Evolutionary conservation across 2,113 vertebrate species (phyloP).

Genomic region (Argyrosomus japonicus): DNA sequence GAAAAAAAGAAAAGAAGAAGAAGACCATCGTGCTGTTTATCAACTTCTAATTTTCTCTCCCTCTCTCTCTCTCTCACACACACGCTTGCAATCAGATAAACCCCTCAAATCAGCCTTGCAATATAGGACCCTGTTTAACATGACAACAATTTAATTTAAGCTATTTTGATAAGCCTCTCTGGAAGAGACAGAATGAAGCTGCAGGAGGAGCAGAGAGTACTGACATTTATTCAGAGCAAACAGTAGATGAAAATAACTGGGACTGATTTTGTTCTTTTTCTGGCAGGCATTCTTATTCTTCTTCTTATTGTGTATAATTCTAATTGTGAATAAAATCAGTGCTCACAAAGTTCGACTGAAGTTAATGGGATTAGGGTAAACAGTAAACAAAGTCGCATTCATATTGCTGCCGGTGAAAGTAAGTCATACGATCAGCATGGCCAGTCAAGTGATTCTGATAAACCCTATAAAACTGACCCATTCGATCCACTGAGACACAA

Average conservation of each 20-base stretch:
- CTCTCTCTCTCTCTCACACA: background rate
- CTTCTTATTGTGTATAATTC: background rate
- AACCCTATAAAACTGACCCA: conserved; percentile 15
- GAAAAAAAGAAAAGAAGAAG: background rate
- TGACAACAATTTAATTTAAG: conserved; percentile 60
- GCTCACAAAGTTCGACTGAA: conserved; percentile 2
- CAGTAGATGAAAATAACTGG: conserved; percentile 53
- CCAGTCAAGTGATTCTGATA: conserved; percentile 32
- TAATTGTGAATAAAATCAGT: conserved; percentile 43
- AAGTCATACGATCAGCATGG: background rate
- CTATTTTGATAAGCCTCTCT: conserved; percentile 53
- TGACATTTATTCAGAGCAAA: conserved; percentile 67
- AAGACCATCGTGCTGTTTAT: conserved; percentile 36
- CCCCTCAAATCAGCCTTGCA: conserved; percentile 23
- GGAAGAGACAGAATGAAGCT: conserved; percentile 33
- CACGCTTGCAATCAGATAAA: conserved; percentile 32
- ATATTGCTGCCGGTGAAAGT: background rate
- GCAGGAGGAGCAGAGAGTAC: conserved; percentile 26
- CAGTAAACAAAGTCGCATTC: conserved; percentile 9
- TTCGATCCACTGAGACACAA: conserved; percentile 3
- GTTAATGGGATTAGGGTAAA: conserved; percentile 23
- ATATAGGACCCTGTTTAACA: conserved; percentile 54
- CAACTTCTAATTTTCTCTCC: background rate
- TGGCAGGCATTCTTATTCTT: conserved; percentile 25
- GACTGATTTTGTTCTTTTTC: conserved; percentile 52